phyloP scores from a whole-genome alignment of 2,888 invertebrate genomes.

The Chymomyza caudatula region DNA sequence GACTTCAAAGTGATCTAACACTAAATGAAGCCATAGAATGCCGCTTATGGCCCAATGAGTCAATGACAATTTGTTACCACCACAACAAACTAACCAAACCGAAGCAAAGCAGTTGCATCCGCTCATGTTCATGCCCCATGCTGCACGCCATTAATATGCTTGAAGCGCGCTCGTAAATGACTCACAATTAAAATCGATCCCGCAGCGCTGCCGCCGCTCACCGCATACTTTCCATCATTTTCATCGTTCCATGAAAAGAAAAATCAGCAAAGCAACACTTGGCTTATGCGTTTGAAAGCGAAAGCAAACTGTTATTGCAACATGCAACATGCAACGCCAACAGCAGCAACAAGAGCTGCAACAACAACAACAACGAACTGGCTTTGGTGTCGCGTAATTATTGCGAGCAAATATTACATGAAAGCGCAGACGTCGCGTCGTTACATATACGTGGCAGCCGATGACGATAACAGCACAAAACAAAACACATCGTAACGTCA shows the following conservation, averaged over 20 bases:
- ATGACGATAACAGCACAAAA: constrained; percentile 50
- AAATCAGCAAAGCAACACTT: not conserved
- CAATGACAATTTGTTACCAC: constrained; percentile 27
- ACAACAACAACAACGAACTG: constrained; percentile 27
- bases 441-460: constrained; percentile 47
- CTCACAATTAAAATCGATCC: constrained; percentile 58
- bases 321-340: constrained; percentile 53
- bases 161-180: constrained; percentile 49
- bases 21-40: constrained; percentile 59
- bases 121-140: not conserved
- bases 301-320: constrained; percentile 67
- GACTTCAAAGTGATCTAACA: not conserved
- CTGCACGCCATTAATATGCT: not conserved
- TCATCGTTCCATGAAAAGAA: not conserved
- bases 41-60: constrained; percentile 24
- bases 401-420: constrained; percentile 68
- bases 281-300: constrained; percentile 41
- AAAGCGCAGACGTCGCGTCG: constrained; percentile 25
- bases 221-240: not conserved
- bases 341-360: constrained; percentile 25
- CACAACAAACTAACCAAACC: too few species aligned
- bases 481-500: constrained; percentile 45
- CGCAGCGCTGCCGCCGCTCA: not conserved
- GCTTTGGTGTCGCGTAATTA: constrained; percentile 58
- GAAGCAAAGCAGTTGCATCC: constrained; percentile 5